phyloP scores from a whole-genome alignment of 2,113 vertebrate genomes.

The Lepus americanus region DNA sequence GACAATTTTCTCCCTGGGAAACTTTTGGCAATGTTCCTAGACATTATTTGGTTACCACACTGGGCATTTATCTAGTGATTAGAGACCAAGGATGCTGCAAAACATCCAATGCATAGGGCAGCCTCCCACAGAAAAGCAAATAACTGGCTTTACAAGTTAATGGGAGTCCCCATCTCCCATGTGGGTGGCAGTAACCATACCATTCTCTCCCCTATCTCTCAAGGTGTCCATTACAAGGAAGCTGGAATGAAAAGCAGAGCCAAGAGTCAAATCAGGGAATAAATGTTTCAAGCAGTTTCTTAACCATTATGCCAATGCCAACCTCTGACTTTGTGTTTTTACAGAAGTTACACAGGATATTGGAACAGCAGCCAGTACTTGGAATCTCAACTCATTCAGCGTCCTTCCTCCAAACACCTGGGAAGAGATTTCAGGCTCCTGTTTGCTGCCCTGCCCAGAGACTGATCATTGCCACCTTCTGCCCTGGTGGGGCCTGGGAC shows the following conservation, averaged over 20 bases:
- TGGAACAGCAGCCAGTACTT: not conserved
- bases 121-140: not conserved
- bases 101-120: not conserved
- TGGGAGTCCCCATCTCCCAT: too few species aligned
- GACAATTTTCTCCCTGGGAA: not conserved
- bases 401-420: fast-evolving
- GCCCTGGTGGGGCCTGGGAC: not conserved
- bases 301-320: too few species aligned
- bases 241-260: too few species aligned
- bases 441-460: not conserved
- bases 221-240: too few species aligned
- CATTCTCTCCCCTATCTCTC: too few species aligned
- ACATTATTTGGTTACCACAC: not conserved
- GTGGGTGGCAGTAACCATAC: too few species aligned
- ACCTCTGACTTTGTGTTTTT: too few species aligned
- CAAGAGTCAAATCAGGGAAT: too few species aligned
- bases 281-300: too few species aligned
- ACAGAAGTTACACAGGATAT: too few species aligned
- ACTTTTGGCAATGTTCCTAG: not conserved
- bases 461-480: too few species aligned
- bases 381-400: not conserved
- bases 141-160: not conserved
- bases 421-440: not conserved
- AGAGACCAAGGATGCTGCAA: not conserved
- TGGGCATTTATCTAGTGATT: not conserved